Base-by-base conservation (phyloP, 2,113 vertebrate species). In the Oophaga pumilio region DNA sequence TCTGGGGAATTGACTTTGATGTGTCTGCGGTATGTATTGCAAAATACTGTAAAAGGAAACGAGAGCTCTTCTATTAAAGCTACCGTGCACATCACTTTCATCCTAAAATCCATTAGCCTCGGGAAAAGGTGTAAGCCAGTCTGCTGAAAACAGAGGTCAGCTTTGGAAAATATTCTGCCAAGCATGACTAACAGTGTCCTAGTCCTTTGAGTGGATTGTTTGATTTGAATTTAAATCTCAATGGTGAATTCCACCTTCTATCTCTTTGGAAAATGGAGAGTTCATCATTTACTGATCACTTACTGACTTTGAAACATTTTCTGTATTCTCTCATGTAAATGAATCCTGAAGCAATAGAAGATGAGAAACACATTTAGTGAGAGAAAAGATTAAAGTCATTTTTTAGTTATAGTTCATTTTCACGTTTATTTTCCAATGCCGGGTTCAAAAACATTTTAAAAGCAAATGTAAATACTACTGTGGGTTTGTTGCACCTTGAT, bases 201-300 rank as follows among this genome's bases (percentile, higher is more conserved):
- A 85, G 90, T 82, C 33, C 53, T 82, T 91, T 89, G 83, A 73
- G 85, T 89, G 71, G 78, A 94, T 92, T 87, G 74, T 89, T 91
- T 89, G 85, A 92, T 94, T 92, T 92, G 90, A 91, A 93, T 94
- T 93, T 91, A 92, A 92, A 92, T 92, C 89, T 87, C 53, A 87
- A 87, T 60, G 86, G 62, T 26, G 33, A 92, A 91, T 68, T 79
- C 81, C 90, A 84, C 80, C 59, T 49, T 49, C 62, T 83, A 83
- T 83, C 43, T 52, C 49, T 10, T 68, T 24, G 43, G 90, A 90
- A 92, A 76, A 8, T 78, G 77, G 82, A 56, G 64, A 24, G 90
- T 83, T 90, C 86, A 76, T 8, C 52, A 80, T 82, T 85, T 85
- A 66, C 8, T 74, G 57, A 82, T 50, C 86, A 74, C 74, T 85